Evolutionary conservation across 2,797 vertebrate genomes (phyloP).

Genomic region (Coracias cyanogaster): DNA sequence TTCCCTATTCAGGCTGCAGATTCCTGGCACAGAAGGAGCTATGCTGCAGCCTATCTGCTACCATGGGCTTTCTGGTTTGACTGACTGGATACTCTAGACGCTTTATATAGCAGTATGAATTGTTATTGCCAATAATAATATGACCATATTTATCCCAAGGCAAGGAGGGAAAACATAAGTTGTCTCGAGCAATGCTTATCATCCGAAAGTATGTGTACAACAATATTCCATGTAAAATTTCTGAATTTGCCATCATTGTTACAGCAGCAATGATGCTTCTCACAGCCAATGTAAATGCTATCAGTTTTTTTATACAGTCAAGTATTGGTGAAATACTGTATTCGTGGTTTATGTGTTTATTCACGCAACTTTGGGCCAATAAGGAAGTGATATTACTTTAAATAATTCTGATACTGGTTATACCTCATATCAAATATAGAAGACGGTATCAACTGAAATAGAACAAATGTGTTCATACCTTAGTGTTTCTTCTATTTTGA

Average conservation of each 20-base stretch:
- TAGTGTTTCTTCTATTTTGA: neutral
- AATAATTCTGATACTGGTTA: neutral
- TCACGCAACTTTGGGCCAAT: neutral
- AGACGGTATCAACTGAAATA: neutral
- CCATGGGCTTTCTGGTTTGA: neutral
- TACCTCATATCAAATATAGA: neutral
- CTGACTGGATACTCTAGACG: neutral
- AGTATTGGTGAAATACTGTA: neutral
- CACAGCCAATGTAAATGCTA: neutral
- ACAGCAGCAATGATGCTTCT: neutral
- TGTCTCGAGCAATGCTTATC: neutral
- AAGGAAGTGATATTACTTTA: neutral
- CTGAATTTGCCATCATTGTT: neutral
- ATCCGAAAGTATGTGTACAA: neutral
- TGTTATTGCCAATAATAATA: neutral
- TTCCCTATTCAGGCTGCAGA: neutral
- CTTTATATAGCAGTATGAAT: neutral
- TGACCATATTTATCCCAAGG: neutral
- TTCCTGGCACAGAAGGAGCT: neutral
- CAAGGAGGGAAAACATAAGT: neutral
- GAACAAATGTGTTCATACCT: neutral
- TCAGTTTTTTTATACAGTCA: neutral
- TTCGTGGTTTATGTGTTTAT: neutral
- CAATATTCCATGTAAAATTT: neutral
- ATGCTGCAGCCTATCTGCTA: neutral